Evolutionary conservation across 1,140 invertebrate genomes (phyloP), one percentile per base, ranked within the genome.

Genomic region (Trypoxylus dichotomus): DNA sequence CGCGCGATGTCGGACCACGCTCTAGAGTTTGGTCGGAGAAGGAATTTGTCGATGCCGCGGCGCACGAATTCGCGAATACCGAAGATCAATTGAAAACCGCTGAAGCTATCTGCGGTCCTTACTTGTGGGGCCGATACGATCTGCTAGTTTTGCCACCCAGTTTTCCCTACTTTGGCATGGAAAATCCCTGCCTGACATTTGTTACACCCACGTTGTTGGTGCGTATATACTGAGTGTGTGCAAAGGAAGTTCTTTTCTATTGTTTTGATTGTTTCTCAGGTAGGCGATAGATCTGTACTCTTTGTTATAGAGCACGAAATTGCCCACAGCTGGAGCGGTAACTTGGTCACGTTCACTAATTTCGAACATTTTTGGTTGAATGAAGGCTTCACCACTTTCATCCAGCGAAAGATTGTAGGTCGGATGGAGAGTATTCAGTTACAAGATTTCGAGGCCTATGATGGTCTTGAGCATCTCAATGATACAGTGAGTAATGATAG

Each of bases 161-260:
- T 77, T 98, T 98, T 88, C 96, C 97, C 15, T 98, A 92, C 86
- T 97, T 97, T 2, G 97, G 97, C 29, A 98, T 98, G 97, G 97
- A 99, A 87, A 98, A 98, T 89, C 97, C 97, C 0, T 98, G 96
- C 86, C 86, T 98, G 19, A 98, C 97, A 0, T 98, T 98, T 88
- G 92, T 97, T 0, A 98, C 97, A 0, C 97, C 97, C 0, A 97
- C 96, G 0, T 81, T 96, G 75, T 85, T 97, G 83, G 92, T 92
- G 85, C 88, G 86, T 43, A 8, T 43, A 43, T 7, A 27, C 10
- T 27, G n/a, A n/a, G n/a, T n/a, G n/a, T n/a, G 11, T 15, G 29
- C 11, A 32, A 73, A n/a, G n/a, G n/a, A n/a, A n/a, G n/a, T n/a
- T n/a, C n/a, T 21, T 37, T 21, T 74, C 24, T 5, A 24, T 27